Percentiles rank a stretch among this genome's conserved stretches.
These are phyloP conservation scores for Paedocypris micromegethes DNA, from an alignment of 2,797 vertebrate species.

Conservation along the genomic window DNA sequence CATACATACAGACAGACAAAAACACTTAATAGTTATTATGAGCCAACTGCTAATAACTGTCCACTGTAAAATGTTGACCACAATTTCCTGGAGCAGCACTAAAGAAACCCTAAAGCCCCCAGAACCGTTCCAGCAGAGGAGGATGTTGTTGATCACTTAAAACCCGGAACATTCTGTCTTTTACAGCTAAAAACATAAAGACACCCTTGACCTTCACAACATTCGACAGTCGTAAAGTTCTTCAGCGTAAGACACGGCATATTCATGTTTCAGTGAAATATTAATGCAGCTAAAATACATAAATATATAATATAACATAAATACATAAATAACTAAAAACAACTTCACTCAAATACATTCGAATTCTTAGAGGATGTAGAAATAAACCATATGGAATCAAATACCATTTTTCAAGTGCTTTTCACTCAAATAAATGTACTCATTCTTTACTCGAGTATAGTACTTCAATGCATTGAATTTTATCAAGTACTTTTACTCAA, in stretches of 20 bases:
- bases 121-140: conserved; percentile 14
- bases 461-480: too few relatives aligned
- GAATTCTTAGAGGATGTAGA: too few relatives aligned
- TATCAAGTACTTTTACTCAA: too few relatives aligned
- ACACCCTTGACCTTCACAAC: conserved; percentile 22
- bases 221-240: conserved; percentile 25
- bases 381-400: too few relatives aligned
- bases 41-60: conserved; percentile 21
- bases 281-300: too few relatives aligned
- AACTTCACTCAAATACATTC: too few relatives aligned
- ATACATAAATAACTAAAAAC: too few relatives aligned
- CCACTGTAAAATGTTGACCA: conserved; percentile 22
- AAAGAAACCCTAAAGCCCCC: conserved; percentile 26
- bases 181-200: conserved; percentile 38
- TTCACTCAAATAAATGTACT: too few relatives aligned
- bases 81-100: conserved; percentile 40
- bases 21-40: conserved; percentile 27
- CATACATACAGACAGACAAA: too few relatives aligned
- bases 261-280: conserved; percentile 11
- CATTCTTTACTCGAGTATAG: too few relatives aligned
- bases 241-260: conserved; percentile 6
- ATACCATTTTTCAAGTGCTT: too few relatives aligned
- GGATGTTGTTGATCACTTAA: conserved; percentile 36
- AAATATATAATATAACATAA: too few relatives aligned
- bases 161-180: conserved; percentile 45